Percentiles rank a stretch among this genome's conserved stretches.
Evolutionary conservation across 1,140 invertebrate genomes (phyloP).

Genomic region (Euura lappo): DNA sequence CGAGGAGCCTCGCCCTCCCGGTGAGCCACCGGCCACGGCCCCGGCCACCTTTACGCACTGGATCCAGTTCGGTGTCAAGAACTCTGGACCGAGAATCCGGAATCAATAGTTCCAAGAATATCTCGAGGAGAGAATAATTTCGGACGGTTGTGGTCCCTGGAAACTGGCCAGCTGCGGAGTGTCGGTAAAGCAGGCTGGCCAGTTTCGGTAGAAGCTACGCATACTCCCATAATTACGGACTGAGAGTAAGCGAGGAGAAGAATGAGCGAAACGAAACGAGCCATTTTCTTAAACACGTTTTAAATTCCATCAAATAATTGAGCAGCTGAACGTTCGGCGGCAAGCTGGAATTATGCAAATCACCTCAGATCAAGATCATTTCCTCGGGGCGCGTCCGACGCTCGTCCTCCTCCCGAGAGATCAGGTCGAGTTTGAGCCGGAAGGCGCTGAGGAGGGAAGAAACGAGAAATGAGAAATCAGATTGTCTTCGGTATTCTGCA

Average conservation of each 20-base stretch:
- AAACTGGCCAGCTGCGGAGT: too few species aligned
- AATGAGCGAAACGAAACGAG: slow-evolving; percentile 20
- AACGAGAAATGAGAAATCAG: not conserved
- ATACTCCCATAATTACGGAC: not conserved
- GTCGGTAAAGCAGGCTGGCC: too few species aligned
- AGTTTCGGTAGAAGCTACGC: too few species aligned
- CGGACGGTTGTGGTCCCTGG: too few species aligned
- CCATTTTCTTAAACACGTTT: slow-evolving; percentile 2
- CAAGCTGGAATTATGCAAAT: slow-evolving; percentile 5
- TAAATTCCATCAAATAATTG: slow-evolving; percentile 5
- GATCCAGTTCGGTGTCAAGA: too few species aligned
- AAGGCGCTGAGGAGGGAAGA: not conserved
- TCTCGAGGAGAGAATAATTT: too few species aligned
- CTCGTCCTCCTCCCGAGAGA: not conserved
- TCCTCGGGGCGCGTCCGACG: not conserved
- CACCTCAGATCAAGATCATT: slow-evolving; percentile 3
- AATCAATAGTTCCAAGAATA: too few species aligned
- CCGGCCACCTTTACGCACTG: not conserved
- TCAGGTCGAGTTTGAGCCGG: not conserved
- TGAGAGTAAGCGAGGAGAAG: slow-evolving; percentile 18
- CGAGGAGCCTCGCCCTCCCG: slow-evolving; percentile 45
- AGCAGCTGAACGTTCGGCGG: not conserved
- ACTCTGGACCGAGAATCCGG: too few species aligned
- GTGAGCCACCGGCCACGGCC: not conserved
- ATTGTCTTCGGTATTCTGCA: too few species aligned